Evolutionary conservation across 2,888 invertebrate species (phyloP), one percentile per base, ranked within the genome.

Genomic region (Melieria crassipennis): DNA sequence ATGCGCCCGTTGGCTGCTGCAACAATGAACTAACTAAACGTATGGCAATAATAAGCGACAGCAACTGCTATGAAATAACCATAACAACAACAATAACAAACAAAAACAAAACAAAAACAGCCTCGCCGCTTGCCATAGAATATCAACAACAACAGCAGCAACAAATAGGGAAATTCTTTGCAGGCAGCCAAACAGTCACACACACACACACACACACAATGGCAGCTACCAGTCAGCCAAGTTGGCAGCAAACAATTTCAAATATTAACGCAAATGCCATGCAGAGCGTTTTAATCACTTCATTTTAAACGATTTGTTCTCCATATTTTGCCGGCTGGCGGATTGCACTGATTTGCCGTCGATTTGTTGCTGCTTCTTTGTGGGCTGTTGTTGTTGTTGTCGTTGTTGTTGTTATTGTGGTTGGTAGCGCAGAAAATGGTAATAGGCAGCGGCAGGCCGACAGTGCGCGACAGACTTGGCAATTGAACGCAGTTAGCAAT

Each of bases 351-450:
- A 66, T 66, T 66, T 58, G 66, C 66, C 48, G 66, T 48, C 58
- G 66, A 66, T 66, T 66, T 58, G 66, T 66, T 66, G 58, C 47
- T 11, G 65, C 46, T 66, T 30, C n/a, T n/a, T 68, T 73, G 57
- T 68, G 64, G 65, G 72, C 71, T 69, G 63, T 65, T 67, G 70
- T 55, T 57, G 67, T 11, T 58, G 60, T 57, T 71, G 64, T 73
- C 67, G 74, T 65, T 69, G 69, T 66, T 66, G 73, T 74, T 74
- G 47, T 62, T 72, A 68, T 66, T 66, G 64, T 73, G 67, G 57
- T 66, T 75, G 69, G 73, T 73, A 66, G 71, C 70, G 42, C 52
- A 56, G 52, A 47, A 48, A 46, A n/a, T 30, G 16, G 55, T 56
- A 55, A 71, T 9, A 13, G 10, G 11, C 42, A 9, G 58, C 64